Evolutionary conservation across 2,113 vertebrate genomes (phyloP).

Genomic region (Dromiciops gliroides): DNA sequence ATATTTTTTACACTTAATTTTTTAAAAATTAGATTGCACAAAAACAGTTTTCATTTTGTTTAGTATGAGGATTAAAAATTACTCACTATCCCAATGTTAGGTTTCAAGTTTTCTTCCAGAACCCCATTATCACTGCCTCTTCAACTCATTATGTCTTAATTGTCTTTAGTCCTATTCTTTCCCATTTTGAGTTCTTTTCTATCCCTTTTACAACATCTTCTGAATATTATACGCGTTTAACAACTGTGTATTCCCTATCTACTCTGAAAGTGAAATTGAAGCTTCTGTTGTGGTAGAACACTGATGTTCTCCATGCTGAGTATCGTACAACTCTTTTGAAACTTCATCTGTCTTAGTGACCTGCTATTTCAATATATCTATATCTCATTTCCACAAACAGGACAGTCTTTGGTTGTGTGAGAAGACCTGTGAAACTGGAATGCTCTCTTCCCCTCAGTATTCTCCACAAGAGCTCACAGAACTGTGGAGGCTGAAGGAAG

Average conservation of each 20-base stretch:
- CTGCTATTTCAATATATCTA: background rate
- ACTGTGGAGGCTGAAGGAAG: slow-evolving; percentile 91
- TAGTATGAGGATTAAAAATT: background rate
- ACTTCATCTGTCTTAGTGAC: background rate
- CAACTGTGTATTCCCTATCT: background rate
- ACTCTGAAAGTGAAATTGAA: background rate
- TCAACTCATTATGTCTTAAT: background rate
- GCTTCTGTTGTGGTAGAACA: background rate
- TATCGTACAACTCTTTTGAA: background rate
- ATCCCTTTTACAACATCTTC: background rate
- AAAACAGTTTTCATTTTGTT: background rate
- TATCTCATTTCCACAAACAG: slow-evolving; percentile 78
- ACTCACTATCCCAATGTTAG: background rate
- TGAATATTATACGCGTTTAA: background rate
- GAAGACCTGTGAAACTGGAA: slow-evolving; percentile 93
- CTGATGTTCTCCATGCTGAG: background rate
- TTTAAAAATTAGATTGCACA: background rate
- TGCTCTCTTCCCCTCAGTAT: slow-evolving; percentile 97
- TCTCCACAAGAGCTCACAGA: slow-evolving; percentile 88
- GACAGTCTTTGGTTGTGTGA: slow-evolving; percentile 96
- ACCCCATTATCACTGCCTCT: background rate
- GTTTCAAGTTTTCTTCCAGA: background rate
- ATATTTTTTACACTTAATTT: background rate
- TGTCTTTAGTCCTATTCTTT: background rate
- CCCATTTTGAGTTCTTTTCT: background rate